Conservation (phyloP, 1,140 invertebrate species). For the Drosophila micromelanica region DNA sequence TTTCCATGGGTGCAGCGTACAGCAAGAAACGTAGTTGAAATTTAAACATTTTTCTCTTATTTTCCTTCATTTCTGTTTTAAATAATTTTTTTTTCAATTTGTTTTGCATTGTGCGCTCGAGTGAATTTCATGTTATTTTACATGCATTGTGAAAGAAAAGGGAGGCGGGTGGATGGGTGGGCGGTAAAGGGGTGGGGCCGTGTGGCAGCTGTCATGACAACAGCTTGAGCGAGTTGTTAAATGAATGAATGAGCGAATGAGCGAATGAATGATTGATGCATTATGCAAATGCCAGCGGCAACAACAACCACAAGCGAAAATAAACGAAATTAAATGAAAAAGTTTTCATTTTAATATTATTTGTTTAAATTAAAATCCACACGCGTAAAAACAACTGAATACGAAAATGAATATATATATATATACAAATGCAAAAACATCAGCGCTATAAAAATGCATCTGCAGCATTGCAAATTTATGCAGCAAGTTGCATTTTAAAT, state of each 20-base stretch:
- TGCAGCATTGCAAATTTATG: constrained; percentile 52
- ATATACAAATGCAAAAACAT: constrained; percentile 5
- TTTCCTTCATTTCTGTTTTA: constrained; percentile 1
- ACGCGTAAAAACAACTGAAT: not conserved
- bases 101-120: constrained; percentile 54
- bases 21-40: not conserved
- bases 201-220: constrained; percentile 50
- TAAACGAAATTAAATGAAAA: constrained; percentile 14
- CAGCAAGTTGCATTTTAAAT: constrained; percentile 68
- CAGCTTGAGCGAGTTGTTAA: constrained; percentile 43
- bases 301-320: constrained; percentile 15
- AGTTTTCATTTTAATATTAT: constrained; percentile 30
- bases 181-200: not conserved
- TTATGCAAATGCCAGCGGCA: constrained; percentile 49
- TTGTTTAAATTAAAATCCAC: constrained; percentile 46
- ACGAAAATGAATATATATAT: constrained; percentile 1
- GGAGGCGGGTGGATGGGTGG: not conserved
- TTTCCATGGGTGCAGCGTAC: no score
- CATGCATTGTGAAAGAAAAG: constrained; percentile 24
- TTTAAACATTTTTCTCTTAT: not conserved
- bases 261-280: constrained; percentile 48
- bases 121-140: constrained; percentile 67
- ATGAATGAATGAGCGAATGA: constrained; percentile 34
- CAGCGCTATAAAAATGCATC: constrained; percentile 59
- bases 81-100: constrained; percentile 31